These are phyloP conservation scores for Sarcophaga carnaria DNA, from an alignment of 2,888 invertebrate genomes.

Conservation along the genomic window DNA sequence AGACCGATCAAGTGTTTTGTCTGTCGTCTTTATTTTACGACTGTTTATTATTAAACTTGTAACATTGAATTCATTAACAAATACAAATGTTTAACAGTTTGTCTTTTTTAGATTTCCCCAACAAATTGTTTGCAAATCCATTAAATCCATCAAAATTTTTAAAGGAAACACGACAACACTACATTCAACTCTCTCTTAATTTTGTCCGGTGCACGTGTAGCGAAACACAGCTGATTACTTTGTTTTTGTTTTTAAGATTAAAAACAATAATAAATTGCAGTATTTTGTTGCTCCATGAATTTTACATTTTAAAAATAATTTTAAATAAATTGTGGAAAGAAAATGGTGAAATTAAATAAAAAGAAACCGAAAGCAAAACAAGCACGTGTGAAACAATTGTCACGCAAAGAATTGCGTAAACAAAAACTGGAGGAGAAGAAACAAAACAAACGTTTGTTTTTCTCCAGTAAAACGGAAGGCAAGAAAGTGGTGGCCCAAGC, in stretches of 20 bases:
- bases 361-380: conserved; percentile 66
- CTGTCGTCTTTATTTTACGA: no score
- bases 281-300: neutral
- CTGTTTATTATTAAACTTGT: no score
- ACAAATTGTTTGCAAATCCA: no score
- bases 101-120: no score
- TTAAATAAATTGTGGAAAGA: neutral
- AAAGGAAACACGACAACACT: neutral
- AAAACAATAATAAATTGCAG: neutral
- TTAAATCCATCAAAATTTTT: no score
- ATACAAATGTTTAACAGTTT: no score
- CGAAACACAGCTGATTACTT: neutral
- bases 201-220: conserved; percentile 4
- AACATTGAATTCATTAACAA: no score
- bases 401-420: conserved; percentile 88
- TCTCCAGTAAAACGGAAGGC: conserved; percentile 76
- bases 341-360: conserved; percentile 59
- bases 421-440: conserved; percentile 88
- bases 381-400: conserved; percentile 73
- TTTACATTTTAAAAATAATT: no score
- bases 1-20: no score
- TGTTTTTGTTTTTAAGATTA: conserved; percentile 5
- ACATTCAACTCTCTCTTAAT: neutral
- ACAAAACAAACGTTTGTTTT: conserved; percentile 80
- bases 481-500: conserved; percentile 74